These are phyloP conservation scores for Mactra quadrangularis DNA, from an alignment of 1,140 invertebrate genomes.

Conservation along the genomic window DNA sequence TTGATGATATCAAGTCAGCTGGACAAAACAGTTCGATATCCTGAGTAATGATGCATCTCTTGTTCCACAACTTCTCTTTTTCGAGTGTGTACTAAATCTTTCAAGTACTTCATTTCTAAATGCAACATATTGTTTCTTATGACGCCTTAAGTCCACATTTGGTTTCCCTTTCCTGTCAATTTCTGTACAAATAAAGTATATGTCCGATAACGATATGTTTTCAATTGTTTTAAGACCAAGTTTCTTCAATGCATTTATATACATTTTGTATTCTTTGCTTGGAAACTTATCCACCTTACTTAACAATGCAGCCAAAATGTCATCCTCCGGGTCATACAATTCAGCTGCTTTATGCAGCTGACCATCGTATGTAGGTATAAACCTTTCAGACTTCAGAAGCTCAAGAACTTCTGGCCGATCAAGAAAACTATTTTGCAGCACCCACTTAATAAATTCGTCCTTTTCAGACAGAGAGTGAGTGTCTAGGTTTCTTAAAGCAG, in stretches of 20 bases:
- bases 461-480: neutral
- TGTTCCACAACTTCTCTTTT: neutral
- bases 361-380: neutral
- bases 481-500: neutral
- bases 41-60: constrained; percentile 13
- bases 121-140: too few species aligned
- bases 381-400: neutral
- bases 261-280: neutral
- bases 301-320: constrained; percentile 3
- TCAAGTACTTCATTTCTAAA: too few species aligned
- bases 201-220: neutral
- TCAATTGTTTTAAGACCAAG: constrained; percentile 39
- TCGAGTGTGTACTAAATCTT: too few species aligned
- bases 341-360: neutral
- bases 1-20: neutral
- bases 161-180: too few species aligned
- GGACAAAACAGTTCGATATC: neutral
- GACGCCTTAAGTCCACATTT: too few species aligned
- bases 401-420: neutral
- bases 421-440: neutral
- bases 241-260: neutral
- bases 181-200: neutral
- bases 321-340: constrained; percentile 33
- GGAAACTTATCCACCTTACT: constrained; percentile 28
- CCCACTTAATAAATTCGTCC: too few species aligned